Conservation (phyloP, 2,888 invertebrate genomes). For the Dasypogon diadema region DNA sequence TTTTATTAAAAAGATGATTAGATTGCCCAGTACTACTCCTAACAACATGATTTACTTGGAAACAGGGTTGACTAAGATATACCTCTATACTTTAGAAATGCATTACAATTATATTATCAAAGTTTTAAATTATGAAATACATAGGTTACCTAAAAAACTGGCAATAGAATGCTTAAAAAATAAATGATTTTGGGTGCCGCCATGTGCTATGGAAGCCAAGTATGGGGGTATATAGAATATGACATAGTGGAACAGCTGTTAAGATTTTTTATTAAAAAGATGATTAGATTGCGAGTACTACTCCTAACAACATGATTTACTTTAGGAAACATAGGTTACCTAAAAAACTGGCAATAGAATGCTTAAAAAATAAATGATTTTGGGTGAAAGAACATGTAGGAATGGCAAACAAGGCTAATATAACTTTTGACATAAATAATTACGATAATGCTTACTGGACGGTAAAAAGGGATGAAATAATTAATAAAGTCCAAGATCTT, state of each 20-base stretch:
- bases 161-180: background rate
- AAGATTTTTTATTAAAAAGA: background rate
- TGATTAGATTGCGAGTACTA: background rate
- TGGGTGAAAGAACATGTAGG: background rate
- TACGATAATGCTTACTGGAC: too few species aligned
- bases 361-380: background rate
- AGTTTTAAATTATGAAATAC: too few species aligned
- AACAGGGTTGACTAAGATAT: background rate
- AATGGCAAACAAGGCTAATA: too few species aligned
- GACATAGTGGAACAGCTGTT: background rate
- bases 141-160: too few species aligned
- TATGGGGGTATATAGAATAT: background rate
- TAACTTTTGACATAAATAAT: too few species aligned
- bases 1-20: background rate
- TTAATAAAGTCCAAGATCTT: too few species aligned
- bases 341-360: background rate
- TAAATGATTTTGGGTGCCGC: background rate
- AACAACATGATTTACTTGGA: background rate
- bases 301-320: background rate
- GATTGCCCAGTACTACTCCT: background rate
- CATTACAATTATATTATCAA: background rate
- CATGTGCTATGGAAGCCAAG: background rate
- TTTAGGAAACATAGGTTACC: too few species aligned
- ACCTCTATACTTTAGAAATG: background rate
- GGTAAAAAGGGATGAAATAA: too few species aligned